Percentiles rank a stretch among this genome's conserved stretches.
phyloP scores from a whole-genome alignment of 2,113 vertebrate genomes.

The Ochotona princeps region DNA sequence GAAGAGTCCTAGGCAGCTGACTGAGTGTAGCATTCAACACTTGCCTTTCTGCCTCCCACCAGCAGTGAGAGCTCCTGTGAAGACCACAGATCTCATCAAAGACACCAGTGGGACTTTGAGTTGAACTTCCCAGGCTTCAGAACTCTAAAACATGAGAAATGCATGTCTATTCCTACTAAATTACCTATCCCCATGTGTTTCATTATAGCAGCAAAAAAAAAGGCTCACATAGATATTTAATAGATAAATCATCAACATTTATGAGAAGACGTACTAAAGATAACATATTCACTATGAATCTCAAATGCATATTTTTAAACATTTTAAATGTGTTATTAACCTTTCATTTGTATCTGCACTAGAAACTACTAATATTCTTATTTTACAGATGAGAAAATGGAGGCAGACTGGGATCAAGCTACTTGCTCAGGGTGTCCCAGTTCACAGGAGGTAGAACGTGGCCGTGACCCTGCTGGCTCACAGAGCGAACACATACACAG shows the following conservation, averaged over 20 bases:
- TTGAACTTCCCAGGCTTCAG: not conserved
- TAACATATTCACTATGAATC: not conserved
- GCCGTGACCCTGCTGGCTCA: no score
- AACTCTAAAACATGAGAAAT: not conserved
- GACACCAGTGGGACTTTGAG: not conserved
- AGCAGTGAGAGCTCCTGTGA: not conserved
- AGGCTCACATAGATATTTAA: not conserved
- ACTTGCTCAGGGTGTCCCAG: not conserved
- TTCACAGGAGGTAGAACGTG: not conserved
- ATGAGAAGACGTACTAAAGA: not conserved
- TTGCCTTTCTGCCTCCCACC: not conserved
- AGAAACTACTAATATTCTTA: not conserved
- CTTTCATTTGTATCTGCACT: not conserved
- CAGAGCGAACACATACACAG: rapidly evolving
- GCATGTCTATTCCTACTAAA: not conserved
- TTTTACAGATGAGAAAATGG: not conserved
- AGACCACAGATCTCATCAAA: not conserved
- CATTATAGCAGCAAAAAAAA: not conserved
- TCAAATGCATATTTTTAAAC: constrained; percentile 8
- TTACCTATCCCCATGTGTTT: not conserved
- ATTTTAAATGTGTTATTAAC: not conserved
- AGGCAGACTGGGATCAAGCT: not conserved
- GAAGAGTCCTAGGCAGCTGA: not conserved
- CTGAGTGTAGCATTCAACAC: not conserved
- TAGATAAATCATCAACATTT: constrained; percentile 9